phyloP scores from a whole-genome alignment of 1,140 invertebrate genomes.

The Hylaeus anthracinus region DNA sequence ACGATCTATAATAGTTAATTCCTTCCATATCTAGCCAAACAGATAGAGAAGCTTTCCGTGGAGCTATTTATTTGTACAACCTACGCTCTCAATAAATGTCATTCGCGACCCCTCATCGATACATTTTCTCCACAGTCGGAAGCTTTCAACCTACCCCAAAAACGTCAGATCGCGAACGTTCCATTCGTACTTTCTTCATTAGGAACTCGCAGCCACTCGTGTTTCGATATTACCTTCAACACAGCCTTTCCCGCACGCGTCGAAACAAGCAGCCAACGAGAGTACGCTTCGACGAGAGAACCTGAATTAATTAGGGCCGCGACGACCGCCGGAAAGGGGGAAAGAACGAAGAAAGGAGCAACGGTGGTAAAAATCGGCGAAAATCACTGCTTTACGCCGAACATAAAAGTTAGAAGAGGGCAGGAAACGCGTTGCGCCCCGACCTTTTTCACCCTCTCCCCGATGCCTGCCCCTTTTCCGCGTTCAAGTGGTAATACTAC shows the following conservation, averaged over 20 bases:
- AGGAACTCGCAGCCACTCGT: constrained; percentile 8
- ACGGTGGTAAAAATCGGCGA: constrained; percentile 58
- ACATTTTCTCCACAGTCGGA: too few species aligned
- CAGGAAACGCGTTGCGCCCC: constrained; percentile 63
- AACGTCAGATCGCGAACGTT: neutral
- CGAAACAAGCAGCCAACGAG: constrained; percentile 17
- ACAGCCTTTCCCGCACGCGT: neutral
- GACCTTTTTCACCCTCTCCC: constrained; percentile 10
- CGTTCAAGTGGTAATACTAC: constrained; percentile 71
- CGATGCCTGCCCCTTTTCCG: constrained; percentile 15
- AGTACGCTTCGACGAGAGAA: constrained; percentile 26
- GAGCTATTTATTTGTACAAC: too few species aligned
- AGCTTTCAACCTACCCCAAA: neutral
- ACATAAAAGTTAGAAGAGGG: constrained; percentile 75
- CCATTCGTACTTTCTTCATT: constrained; percentile 40
- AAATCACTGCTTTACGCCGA: constrained; percentile 68
- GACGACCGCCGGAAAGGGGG: constrained; percentile 17
- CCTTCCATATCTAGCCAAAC: too few species aligned
- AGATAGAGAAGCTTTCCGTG: too few species aligned
- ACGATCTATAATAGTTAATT: too few species aligned
- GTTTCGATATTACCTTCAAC: constrained; percentile 38
- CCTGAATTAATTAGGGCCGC: constrained; percentile 66
- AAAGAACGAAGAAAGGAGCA: constrained; percentile 29
- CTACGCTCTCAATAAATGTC: too few species aligned
- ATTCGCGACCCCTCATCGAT: too few species aligned